Evolutionary conservation across 2,888 invertebrate species (phyloP), one percentile per base, ranked within the genome.

Genomic region (Hermaeophaga mercurialis): DNA sequence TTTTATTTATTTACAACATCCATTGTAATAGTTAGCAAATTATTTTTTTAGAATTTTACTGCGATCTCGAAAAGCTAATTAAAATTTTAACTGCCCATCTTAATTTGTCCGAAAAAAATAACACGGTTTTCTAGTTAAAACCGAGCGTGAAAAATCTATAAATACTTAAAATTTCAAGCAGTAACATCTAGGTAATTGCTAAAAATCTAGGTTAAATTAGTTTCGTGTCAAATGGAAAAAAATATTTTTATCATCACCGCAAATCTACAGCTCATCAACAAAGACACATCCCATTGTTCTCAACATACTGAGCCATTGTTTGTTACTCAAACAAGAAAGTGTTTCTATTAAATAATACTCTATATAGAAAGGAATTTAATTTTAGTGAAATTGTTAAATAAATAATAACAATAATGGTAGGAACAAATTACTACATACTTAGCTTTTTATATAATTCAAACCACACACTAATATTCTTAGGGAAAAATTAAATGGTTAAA

Each of bases 161-260:
- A 36, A 36, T 36, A 36, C 36, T 8, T 14, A 17, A 15, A 22
- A 34, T 43, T 50, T 34, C n/a, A 28, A 28, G 28, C 39, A 47
- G 47, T 18, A 49, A 43, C 43, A 33, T 41, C 33, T 52, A 52
- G 43, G 24, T 52, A 52, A 44, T 52, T 52, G 28, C 26, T 43
- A 34, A 24, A 43, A 34, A 52, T 43, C 34, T 43, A 52, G 52
- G 52, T 52, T 52, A 49, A 49, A 26, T n/a, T n/a, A 33, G 4
- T 12, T n/a, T 39, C 36, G 28, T 22, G 43, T 8, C 24, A 22
- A 38, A 41, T 18, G n/a, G 19, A 47, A 46, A 33, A 43, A 52
- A 14, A 9, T 52, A 52, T 52, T 52, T 52, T 43, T 52, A 48
- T 39, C 39, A 1, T 9, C 1, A 9, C 24, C 3, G 15, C 48